Conservation (phyloP, 2,888 invertebrate genomes). For the Mamestra brassicae region DNA sequence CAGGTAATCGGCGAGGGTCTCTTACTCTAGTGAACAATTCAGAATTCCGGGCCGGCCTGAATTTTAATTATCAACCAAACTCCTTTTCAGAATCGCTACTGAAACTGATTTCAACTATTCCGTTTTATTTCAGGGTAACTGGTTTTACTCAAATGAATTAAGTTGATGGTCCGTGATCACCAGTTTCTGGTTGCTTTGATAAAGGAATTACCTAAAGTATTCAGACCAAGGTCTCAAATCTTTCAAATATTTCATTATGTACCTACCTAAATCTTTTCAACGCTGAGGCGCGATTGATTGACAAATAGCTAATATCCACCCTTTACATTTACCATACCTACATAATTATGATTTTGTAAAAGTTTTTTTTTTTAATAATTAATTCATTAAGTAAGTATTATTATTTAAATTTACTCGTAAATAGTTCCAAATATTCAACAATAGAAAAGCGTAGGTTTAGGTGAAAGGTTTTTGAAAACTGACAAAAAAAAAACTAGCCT, state of each 20-base stretch:
- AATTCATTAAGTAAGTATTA: not conserved
- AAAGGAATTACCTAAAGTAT: not conserved
- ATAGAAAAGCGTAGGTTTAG: not conserved
- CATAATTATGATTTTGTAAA: too few species aligned
- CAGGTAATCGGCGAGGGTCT: not conserved
- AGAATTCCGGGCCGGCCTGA: conserved; percentile 8
- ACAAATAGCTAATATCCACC: not conserved
- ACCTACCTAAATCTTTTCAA: not conserved
- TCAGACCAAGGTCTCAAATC: not conserved
- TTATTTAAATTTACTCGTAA: not conserved
- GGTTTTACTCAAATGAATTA: not conserved
- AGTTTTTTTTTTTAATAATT: too few species aligned
- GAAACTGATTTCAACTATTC: conserved; percentile 33
- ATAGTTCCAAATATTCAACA: not conserved
- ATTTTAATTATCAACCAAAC: conserved; percentile 41
- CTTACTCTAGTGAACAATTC: conserved; percentile 20
- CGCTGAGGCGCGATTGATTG: not conserved
- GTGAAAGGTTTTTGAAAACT: not conserved
- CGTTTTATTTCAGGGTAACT: not conserved
- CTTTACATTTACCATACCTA: not conserved
- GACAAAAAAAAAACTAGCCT: not conserved
- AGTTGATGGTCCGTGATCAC: not conserved
- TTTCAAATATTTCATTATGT: not conserved
- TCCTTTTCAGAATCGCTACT: conserved; percentile 21
- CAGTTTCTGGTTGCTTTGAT: not conserved